A percentile compares a stretch with the other conserved stretches of the same genome.
These are phyloP conservation scores for Procavia capensis DNA, from an alignment of 2,113 vertebrate species.

Conservation along the genomic window DNA sequence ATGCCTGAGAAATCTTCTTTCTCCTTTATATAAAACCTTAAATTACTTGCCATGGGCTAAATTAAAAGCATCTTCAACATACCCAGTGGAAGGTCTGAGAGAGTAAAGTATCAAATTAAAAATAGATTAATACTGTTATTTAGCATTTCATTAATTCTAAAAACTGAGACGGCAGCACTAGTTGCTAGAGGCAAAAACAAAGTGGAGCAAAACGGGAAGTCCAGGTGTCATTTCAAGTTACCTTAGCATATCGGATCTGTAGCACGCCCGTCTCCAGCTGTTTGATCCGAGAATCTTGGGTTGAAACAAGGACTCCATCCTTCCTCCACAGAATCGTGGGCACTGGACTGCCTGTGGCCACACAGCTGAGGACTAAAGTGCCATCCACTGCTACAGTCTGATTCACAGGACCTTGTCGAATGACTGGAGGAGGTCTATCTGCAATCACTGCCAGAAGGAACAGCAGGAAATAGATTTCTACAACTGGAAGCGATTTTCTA, in stretches of 20 bases:
- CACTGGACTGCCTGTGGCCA: conserved; percentile 92
- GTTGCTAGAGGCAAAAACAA: conserved; percentile 16
- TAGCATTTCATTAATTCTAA: conserved; percentile 67
- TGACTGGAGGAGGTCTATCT: conserved; percentile 97
- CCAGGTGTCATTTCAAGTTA: conserved; percentile 76
- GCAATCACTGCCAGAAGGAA: conserved; percentile 93
- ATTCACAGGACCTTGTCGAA: conserved; percentile 96
- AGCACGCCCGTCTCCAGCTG: conserved; percentile 93
- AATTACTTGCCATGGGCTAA: conserved; percentile 70
- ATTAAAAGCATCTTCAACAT: conserved; percentile 45
- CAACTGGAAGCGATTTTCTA: conserved; percentile 94
- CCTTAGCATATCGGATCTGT: conserved; percentile 98
- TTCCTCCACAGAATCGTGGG: conserved; percentile 98
- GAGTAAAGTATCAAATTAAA: conserved; percentile 58
- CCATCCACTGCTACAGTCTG: conserved; percentile 98
- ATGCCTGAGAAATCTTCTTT: conserved; percentile 55
- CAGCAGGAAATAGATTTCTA: conserved; percentile 87
- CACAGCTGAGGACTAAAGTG: conserved; percentile 93
- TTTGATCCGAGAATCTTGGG: conserved; percentile 96
- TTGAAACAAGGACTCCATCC: conserved; percentile 93
- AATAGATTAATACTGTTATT: conserved; percentile 60
- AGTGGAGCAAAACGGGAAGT: conserved; percentile 30
- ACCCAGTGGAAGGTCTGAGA: conserved; percentile 50
- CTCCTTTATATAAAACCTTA: conserved; percentile 51
- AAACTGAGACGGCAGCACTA: conserved; percentile 29